These are phyloP conservation scores for Lymantria dispar DNA, from an alignment of 2,888 invertebrate genomes.

Conservation along the genomic window DNA sequence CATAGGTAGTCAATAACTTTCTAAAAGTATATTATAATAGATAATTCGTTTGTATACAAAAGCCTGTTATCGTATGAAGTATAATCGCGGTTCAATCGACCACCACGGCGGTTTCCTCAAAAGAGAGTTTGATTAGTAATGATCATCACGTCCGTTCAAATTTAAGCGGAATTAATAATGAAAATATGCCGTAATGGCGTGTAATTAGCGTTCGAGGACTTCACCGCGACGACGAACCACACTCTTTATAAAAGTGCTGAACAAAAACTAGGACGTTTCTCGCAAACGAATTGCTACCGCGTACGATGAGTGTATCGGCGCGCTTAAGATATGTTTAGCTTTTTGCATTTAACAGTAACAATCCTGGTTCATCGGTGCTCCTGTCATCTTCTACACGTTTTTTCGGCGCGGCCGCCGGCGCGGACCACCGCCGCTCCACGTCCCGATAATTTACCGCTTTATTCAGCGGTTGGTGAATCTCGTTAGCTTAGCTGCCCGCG, in stretches of 20 bases:
- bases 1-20: too few species aligned
- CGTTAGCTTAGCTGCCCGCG: constrained; percentile 68
- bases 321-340: constrained; percentile 53
- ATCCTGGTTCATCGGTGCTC: constrained; percentile 66
- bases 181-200: constrained; percentile 60
- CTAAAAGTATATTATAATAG: too few species aligned
- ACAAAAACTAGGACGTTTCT: constrained; percentile 55
- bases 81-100: constrained; percentile 18
- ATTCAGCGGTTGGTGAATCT: constrained; percentile 79
- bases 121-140: constrained; percentile 56
- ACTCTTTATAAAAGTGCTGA: constrained; percentile 46
- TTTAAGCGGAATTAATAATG: constrained; percentile 44
- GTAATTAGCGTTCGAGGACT: constrained; percentile 58
- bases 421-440: constrained; percentile 65
- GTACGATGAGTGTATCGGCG: constrained; percentile 59
- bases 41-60: too few species aligned
- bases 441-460: constrained; percentile 80
- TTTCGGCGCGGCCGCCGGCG: constrained; percentile 57
- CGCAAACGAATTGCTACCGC: constrained; percentile 60
- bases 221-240: constrained; percentile 47
- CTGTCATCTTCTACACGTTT: constrained; percentile 80
- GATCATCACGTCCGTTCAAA: constrained; percentile 51
- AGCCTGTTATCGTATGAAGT: too few species aligned
- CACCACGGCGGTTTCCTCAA: constrained; percentile 30
- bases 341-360: constrained; percentile 69